Percentiles rank a stretch among this genome's conserved stretches.
Conservation (phyloP, 2,113 vertebrate species). For the Nansenia antarctica region DNA sequence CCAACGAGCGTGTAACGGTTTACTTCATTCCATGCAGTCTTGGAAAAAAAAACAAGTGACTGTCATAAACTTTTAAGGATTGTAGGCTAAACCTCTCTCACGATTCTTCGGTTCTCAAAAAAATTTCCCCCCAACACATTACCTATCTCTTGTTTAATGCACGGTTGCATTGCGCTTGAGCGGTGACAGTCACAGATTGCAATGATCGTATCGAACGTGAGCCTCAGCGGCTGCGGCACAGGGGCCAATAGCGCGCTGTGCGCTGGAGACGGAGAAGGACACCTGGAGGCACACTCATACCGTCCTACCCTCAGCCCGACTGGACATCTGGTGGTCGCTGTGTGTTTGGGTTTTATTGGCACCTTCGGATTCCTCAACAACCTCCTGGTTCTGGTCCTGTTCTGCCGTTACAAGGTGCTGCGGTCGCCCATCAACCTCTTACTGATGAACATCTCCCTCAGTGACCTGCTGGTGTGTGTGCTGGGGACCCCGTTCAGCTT, state of each 20-base stretch:
- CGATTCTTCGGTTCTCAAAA: neutral
- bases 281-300: constrained; percentile 46
- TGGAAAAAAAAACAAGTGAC: constrained; percentile 34
- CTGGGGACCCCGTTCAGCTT: constrained; percentile 85
- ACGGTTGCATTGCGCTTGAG: constrained; percentile 26
- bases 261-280: constrained; percentile 54
- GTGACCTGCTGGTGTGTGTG: constrained; percentile 83
- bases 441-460: constrained; percentile 80
- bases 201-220: constrained; percentile 73
- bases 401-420: constrained; percentile 77
- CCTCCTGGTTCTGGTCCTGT: constrained; percentile 80
- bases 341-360: constrained; percentile 76
- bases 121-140: constrained; percentile 33
- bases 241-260: constrained; percentile 61
- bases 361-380: constrained; percentile 77
- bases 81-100: neutral
- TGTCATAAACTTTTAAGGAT: constrained; percentile 12
- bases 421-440: constrained; percentile 84
- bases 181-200: constrained; percentile 40
- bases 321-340: constrained; percentile 74
- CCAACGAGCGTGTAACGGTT: constrained; percentile 27
- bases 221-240: constrained; percentile 68
- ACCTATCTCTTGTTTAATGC: constrained; percentile 19
- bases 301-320: constrained; percentile 68
- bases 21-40: neutral